Evolutionary conservation across 2,888 invertebrate species (phyloP), one percentile per base, ranked within the genome.

Genomic region (Mesochorus sp.): DNA sequence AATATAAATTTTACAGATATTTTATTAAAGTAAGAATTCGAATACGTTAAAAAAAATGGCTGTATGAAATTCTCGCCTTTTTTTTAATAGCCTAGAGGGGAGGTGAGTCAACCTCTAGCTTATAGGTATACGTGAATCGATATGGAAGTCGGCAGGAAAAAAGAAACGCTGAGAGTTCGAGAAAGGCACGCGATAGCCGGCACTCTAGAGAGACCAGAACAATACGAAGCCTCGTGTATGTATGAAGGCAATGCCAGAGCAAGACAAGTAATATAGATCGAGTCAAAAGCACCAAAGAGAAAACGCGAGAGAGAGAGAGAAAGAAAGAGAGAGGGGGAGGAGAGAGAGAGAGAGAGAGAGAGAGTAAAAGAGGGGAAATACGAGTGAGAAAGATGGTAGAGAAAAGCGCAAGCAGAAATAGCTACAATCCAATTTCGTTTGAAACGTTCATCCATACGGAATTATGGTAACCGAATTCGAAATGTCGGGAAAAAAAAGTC

Each of bases 361-460:
- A 24, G 14, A 53, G 26, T 28, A n/a, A 51, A 53, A 53, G 10
- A 67, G 73, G 57, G 73, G n/a, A n/a, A n/a, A n/a, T n/a, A n/a
- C n/a, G n/a, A n/a, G n/a, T n/a, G n/a, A n/a, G n/a, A n/a, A n/a
- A n/a, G n/a, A n/a, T n/a, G n/a, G n/a, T n/a, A n/a, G n/a, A n/a
- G n/a, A n/a, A n/a, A n/a, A 47, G 70, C 51, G 61, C 74, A 59
- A 74, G 78, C 78, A 53, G 78, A 78, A 71, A 78, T 78, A 66
- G 78, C 78, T 70, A 70, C 78, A 70, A 78, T 78, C 78, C 78
- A 78, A 78, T 78, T 74, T 74, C 68, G 73, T 74, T 74, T 74
- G 78, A 78, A 78, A 78, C 78, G 78, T 78, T 78, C 78, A 78
- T 78, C 78, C 78, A 74, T 74, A 78, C 78, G 78, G 70, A 78